These are phyloP conservation scores for Phodopus roborovskii DNA, from an alignment of 2,113 vertebrate genomes.

Conservation along the genomic window DNA sequence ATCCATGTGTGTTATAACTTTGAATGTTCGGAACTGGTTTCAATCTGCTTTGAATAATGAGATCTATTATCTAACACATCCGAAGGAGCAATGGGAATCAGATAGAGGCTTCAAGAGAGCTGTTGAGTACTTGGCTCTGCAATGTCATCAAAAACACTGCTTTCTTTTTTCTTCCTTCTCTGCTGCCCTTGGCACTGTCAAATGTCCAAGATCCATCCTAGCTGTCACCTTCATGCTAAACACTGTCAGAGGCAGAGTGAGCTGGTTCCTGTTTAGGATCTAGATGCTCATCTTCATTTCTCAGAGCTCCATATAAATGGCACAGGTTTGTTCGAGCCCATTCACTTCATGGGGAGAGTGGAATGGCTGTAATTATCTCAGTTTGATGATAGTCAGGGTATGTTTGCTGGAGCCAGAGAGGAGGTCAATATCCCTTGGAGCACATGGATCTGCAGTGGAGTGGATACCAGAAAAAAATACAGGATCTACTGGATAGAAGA, in stretches of 20 bases:
- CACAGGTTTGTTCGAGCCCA: background rate
- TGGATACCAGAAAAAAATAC: background rate
- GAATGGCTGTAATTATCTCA: background rate
- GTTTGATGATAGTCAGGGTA: background rate
- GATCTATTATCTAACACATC: background rate
- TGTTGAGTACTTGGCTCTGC: background rate
- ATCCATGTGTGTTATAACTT: background rate
- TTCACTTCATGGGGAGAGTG: background rate
- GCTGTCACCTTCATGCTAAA: background rate
- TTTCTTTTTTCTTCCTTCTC: background rate
- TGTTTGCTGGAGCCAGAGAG: background rate
- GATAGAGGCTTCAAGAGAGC: background rate
- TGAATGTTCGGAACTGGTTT: background rate
- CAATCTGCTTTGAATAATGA: background rate
- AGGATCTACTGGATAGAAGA: background rate
- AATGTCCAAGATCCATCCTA: background rate
- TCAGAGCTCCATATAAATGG: background rate
- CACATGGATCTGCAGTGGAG: background rate
- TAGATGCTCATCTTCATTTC: background rate
- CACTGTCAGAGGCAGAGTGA: background rate
- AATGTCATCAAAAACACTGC: background rate
- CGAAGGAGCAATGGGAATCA: background rate
- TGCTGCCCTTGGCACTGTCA: background rate
- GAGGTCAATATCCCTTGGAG: background rate
- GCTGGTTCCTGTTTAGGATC: background rate